Evolutionary conservation across 2,113 vertebrate genomes (phyloP).

Genomic region (Coryphaenoides rupestris): DNA sequence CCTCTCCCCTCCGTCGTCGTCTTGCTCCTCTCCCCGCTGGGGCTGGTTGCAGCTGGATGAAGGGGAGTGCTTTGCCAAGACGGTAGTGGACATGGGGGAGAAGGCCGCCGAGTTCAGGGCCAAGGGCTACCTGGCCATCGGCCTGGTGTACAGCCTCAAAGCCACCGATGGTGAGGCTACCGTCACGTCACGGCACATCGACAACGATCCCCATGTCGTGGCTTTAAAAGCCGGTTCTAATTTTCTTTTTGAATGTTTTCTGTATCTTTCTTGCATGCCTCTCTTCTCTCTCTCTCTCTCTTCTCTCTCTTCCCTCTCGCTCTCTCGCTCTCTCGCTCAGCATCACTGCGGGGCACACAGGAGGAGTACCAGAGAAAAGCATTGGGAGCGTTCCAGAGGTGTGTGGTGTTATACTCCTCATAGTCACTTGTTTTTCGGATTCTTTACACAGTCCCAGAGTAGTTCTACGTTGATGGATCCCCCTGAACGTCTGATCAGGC

Average conservation of each 20-base stretch:
- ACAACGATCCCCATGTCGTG: neutral
- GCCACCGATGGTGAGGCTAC: conserved; percentile 89
- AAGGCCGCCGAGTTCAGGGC: conserved; percentile 94
- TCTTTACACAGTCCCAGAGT: no score
- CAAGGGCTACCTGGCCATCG: conserved; percentile 92
- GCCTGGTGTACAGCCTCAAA: conserved; percentile 92
- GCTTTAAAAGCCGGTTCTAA: neutral
- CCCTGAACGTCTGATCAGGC: no score
- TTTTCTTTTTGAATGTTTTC: neutral
- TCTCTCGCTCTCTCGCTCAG: conserved; percentile 60
- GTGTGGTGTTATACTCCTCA: conserved; percentile 42
- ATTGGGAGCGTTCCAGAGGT: conserved; percentile 97
- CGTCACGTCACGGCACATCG: no score
- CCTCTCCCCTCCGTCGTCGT: neutral
- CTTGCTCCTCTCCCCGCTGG: neutral
- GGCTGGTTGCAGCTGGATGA: conserved; percentile 83
- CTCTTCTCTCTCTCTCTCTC: no score
- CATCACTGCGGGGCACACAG: conserved; percentile 89
- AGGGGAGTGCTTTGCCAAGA: conserved; percentile 89
- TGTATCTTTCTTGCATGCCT: neutral
- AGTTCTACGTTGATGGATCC: no score
- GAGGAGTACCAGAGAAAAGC: conserved; percentile 97
- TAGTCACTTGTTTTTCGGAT: no score
- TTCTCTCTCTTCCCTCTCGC: conserved; percentile 2
- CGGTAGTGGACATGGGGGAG: conserved; percentile 91